These are phyloP conservation scores for Eubasilissa regina DNA, from an alignment of 1,140 invertebrate species.

Conservation along the genomic window DNA sequence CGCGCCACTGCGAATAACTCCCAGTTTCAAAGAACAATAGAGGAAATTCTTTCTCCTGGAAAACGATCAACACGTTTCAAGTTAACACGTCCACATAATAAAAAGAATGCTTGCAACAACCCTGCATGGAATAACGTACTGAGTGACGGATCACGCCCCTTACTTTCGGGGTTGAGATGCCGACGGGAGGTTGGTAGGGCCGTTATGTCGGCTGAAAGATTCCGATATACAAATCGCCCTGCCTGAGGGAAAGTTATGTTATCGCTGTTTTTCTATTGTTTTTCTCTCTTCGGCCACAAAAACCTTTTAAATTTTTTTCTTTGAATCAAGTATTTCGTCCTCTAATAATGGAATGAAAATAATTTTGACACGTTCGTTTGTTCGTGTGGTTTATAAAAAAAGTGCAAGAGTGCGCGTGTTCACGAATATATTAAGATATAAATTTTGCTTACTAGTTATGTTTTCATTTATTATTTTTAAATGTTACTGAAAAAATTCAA, in stretches of 20 bases:
- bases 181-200: not conserved
- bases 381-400: no score
- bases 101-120: not conserved
- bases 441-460: no score
- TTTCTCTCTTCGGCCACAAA: not conserved
- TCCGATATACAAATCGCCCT: slow-evolving; percentile 18
- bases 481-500: no score
- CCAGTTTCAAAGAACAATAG: slow-evolving; percentile 29
- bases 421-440: no score
- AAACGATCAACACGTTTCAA: not conserved
- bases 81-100: slow-evolving; percentile 20
- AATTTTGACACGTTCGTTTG: no score
- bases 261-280: no score
- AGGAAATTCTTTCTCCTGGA: not conserved
- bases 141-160: not conserved
- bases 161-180: not conserved
- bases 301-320: not conserved
- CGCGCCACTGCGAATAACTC: not conserved
- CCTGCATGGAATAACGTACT: not conserved
- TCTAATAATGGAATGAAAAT: no score
- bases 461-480: no score
- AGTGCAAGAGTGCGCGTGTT: no score
- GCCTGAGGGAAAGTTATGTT: not conserved
- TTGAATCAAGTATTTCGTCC: no score
- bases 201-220: slow-evolving; percentile 12